These are phyloP conservation scores for Crenichthys baileyi DNA, from an alignment of 2,797 vertebrate genomes.

Conservation along the genomic window DNA sequence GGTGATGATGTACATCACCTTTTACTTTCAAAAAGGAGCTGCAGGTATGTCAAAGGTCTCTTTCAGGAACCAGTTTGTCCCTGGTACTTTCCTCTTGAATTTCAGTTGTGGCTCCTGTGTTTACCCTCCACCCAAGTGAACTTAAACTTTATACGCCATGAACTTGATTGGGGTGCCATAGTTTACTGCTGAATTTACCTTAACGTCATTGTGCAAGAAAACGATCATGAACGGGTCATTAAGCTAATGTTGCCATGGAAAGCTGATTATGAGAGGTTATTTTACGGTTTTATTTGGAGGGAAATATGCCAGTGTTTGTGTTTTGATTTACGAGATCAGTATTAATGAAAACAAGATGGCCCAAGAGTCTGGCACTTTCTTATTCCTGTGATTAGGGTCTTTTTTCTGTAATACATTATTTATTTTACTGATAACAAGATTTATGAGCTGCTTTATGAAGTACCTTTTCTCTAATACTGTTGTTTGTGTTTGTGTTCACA, in stretches of 20 bases:
- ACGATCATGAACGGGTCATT: constrained; percentile 27
- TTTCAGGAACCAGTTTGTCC: neutral
- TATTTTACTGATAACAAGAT: constrained; percentile 10
- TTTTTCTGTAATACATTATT: constrained; percentile 10
- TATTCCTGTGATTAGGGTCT: constrained; percentile 15
- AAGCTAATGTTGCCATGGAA: constrained; percentile 24
- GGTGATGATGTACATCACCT: neutral
- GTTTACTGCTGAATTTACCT: constrained; percentile 21
- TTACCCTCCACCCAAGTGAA: neutral
- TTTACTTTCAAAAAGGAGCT: neutral
- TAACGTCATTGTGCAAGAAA: constrained; percentile 18
- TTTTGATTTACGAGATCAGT: constrained; percentile 57
- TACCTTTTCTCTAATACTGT: neutral
- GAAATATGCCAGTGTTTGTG: constrained; percentile 46
- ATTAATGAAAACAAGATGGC: constrained; percentile 45
- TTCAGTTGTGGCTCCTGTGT: neutral
- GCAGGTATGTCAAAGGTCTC: neutral
- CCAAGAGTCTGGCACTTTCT: constrained; percentile 3
- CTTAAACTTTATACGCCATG: constrained; percentile 31
- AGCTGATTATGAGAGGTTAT: constrained; percentile 43
- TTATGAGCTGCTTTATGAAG: constrained; percentile 19
- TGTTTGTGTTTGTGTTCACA: neutral
- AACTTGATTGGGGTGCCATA: neutral
- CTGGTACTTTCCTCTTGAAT: neutral
- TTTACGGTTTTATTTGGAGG: constrained; percentile 23